These are phyloP conservation scores for Thecocarcelia acutangulata DNA, from an alignment of 2,888 invertebrate species.

Conservation along the genomic window DNA sequence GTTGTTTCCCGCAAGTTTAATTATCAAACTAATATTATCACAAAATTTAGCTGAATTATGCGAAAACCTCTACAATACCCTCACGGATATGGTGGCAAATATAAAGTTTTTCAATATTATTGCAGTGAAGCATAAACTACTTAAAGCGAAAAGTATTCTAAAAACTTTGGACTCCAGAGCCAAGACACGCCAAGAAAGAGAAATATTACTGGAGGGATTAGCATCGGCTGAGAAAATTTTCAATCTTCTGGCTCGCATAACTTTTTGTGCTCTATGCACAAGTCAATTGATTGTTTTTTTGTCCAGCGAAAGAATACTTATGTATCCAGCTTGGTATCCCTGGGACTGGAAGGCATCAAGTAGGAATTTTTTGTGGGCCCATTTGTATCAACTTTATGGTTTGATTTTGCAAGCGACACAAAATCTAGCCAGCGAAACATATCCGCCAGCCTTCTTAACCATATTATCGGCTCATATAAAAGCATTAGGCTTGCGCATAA, in stretches of 20 bases:
- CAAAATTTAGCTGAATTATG: conserved; percentile 72
- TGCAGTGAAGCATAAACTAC: conserved; percentile 69
- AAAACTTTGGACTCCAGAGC: conserved; percentile 73
- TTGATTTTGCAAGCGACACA: conserved; percentile 64
- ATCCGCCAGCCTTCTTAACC: conserved; percentile 75
- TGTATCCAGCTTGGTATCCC: conserved; percentile 76
- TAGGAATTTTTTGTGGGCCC: conserved; percentile 68
- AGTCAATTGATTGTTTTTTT: conserved; percentile 69
- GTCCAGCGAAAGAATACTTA: conserved; percentile 68
- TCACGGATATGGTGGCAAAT: conserved; percentile 70
- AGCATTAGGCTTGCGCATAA: conserved; percentile 73
- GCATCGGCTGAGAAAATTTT: conserved; percentile 66
- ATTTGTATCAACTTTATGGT: conserved; percentile 68
- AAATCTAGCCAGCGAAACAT: conserved; percentile 73
- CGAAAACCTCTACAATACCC: conserved; percentile 72
- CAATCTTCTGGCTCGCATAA: conserved; percentile 49
- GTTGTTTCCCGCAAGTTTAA: conserved; percentile 69
- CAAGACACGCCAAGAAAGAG: conserved; percentile 66
- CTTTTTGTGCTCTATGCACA: conserved; percentile 41
- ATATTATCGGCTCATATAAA: conserved; percentile 76
- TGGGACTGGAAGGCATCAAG: conserved; percentile 74
- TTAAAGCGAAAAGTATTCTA: conserved; percentile 70
- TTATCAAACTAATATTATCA: conserved; percentile 71
- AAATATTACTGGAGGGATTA: conserved; percentile 67
- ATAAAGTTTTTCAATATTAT: conserved; percentile 74